Evolutionary conservation across 53 echinoderm and acorn worm species (phyloP), one percentile per base, ranked within the genome.

Genomic region (Pentamera pediparva): DNA sequence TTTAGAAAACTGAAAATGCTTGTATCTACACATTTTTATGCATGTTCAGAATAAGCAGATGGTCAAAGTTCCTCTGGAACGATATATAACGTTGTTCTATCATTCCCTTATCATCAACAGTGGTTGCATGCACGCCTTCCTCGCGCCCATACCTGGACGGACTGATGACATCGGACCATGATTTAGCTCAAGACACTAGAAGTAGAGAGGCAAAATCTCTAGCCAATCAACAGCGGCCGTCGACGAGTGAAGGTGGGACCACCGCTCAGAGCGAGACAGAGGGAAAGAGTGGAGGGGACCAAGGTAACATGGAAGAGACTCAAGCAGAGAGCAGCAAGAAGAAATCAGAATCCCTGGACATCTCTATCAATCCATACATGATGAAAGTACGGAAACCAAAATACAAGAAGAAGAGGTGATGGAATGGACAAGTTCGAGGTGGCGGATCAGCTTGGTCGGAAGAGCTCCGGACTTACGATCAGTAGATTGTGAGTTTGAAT

Each of bases 41-140:
- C 43, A n/a, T n/a, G n/a, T n/a, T n/a, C n/a, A n/a, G n/a, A n/a
- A n/a, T n/a, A n/a, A n/a, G n/a, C n/a, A n/a, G n/a, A n/a, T n/a
- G n/a, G n/a, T n/a, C n/a, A n/a, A n/a, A n/a, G n/a, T n/a, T n/a
- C n/a, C n/a, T n/a, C n/a, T n/a, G n/a, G n/a, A n/a, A n/a, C n/a
- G n/a, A n/a, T n/a, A n/a, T n/a, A n/a, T n/a, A n/a, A n/a, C 3
- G 4, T 4, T 4, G 24, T 4, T 4, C 3, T 51, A 20, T 5
- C 24, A n/a, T 45, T 39, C 33, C 52, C 39, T 69, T 53, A 55
- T 61, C 21, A 43, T 57, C 60, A 11, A 19, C 88, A 96, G 98
- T 96, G 39, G 91, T 96, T 73, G 98, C 98, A 13, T 91, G 98
- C 63, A 88, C 87, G 36, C 91, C 91, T 1, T 82, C 91, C 28